Conservation (phyloP, 2,888 invertebrate species). For the Halictus ligatus region DNA sequence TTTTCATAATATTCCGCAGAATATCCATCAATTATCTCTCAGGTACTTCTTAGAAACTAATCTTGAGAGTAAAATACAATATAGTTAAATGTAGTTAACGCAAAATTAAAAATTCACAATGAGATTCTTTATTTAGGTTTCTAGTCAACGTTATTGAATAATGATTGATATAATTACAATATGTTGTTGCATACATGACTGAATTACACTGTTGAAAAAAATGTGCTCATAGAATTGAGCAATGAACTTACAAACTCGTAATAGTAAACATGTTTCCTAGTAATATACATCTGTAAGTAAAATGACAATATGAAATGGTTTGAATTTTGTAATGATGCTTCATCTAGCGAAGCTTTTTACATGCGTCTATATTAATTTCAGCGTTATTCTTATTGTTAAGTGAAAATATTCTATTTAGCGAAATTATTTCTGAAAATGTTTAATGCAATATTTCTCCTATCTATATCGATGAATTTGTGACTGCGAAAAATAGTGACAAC, state of each 20-base stretch:
- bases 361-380: slow-evolving; percentile 13
- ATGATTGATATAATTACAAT: slow-evolving; percentile 12
- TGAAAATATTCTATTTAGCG: neutral
- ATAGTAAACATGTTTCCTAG: neutral
- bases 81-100: slow-evolving; percentile 13
- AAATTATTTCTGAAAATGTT: slow-evolving; percentile 9
- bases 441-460: neutral
- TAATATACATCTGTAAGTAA: neutral
- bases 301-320: slow-evolving; percentile 6
- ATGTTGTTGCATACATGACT: neutral
- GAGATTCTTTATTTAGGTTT: slow-evolving; percentile 54
- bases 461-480: slow-evolving; percentile 7
- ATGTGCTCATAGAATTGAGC: slow-evolving; percentile 54
- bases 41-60: slow-evolving; percentile 40
- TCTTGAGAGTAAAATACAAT: slow-evolving; percentile 18
- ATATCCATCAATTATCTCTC: slow-evolving; percentile 47
- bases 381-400: neutral
- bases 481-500: neutral
- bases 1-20: slow-evolving; percentile 7
- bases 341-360: slow-evolving; percentile 13
- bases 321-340: neutral
- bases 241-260: slow-evolving; percentile 17
- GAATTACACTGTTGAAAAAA: slow-evolving; percentile 14
- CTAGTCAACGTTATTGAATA: slow-evolving; percentile 11
- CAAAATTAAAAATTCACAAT: slow-evolving; percentile 21